A percentile compares a stretch with the other conserved stretches of the same genome.
Conservation (phyloP, 2,797 vertebrate genomes). For the Cossypha heuglini region DNA sequence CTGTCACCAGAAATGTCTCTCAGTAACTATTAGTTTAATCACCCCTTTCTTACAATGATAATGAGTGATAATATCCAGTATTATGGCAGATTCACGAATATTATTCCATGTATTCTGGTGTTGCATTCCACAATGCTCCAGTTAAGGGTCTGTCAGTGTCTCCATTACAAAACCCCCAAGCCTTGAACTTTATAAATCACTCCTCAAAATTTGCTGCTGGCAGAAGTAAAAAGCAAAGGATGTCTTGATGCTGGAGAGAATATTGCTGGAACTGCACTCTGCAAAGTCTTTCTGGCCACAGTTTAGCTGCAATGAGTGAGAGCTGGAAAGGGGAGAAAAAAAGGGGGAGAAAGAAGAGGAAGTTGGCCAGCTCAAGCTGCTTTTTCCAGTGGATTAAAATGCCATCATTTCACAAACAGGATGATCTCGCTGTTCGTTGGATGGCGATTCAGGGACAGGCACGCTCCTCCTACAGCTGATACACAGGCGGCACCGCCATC, state of each 20-base stretch:
- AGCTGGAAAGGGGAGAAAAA: not conserved
- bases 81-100: conserved; percentile 56
- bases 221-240: not conserved
- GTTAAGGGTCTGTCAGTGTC: conserved; percentile 38
- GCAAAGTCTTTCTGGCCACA: conserved; percentile 9
- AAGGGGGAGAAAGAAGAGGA: not conserved
- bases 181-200: conserved; percentile 43
- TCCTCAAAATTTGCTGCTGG: conserved; percentile 22
- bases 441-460: not conserved
- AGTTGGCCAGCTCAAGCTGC: conserved; percentile 37
- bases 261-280: not conserved
- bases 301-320: not conserved
- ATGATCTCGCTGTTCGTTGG: not conserved
- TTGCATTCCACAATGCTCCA: conserved; percentile 13
- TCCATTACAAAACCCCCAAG: conserved; percentile 7
- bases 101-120: conserved; percentile 21
- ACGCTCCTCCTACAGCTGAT: not conserved
- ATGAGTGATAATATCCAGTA: conserved; percentile 70
- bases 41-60: conserved; percentile 70
- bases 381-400: conserved; percentile 38
- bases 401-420: conserved; percentile 27
- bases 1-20: conserved; percentile 78
- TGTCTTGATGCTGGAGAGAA: not conserved
- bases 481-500: not conserved
- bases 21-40: conserved; percentile 78